These are phyloP conservation scores for Chiroxiphia lanceolata DNA, from an alignment of 2,797 vertebrate species.

Conservation along the genomic window DNA sequence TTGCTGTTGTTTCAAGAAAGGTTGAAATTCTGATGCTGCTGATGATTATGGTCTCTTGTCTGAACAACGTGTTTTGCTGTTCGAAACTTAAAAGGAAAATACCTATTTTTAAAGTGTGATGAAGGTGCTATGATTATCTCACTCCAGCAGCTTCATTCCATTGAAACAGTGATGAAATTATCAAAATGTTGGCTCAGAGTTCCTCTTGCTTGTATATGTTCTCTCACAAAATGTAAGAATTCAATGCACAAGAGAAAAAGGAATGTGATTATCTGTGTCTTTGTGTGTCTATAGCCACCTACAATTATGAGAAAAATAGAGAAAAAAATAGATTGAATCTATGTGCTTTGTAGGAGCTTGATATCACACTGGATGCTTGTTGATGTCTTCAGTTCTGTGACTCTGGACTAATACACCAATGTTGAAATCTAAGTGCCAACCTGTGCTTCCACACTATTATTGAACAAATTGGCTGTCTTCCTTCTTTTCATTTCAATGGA, in stretches of 20 bases:
- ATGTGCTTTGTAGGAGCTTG: background rate
- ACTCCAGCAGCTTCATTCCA: background rate
- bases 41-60: background rate
- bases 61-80: background rate
- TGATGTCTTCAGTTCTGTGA: background rate
- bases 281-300: background rate
- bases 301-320: background rate
- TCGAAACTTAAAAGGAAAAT: background rate
- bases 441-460: background rate
- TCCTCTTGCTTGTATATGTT: background rate
- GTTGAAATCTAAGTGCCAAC: background rate
- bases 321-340: background rate
- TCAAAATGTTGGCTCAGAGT: slow-evolving; percentile 9
- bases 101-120: slow-evolving; percentile 26
- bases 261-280: background rate
- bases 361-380: background rate
- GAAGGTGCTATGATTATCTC: background rate
- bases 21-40: background rate
- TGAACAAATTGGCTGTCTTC: background rate
- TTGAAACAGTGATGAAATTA: background rate
- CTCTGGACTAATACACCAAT: background rate
- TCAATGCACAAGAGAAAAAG: background rate
- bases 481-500: background rate
- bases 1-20: background rate
- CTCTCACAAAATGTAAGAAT: background rate